These are phyloP conservation scores for Cyaniris semiargus DNA, from an alignment of 2,888 invertebrate species.

Conservation along the genomic window DNA sequence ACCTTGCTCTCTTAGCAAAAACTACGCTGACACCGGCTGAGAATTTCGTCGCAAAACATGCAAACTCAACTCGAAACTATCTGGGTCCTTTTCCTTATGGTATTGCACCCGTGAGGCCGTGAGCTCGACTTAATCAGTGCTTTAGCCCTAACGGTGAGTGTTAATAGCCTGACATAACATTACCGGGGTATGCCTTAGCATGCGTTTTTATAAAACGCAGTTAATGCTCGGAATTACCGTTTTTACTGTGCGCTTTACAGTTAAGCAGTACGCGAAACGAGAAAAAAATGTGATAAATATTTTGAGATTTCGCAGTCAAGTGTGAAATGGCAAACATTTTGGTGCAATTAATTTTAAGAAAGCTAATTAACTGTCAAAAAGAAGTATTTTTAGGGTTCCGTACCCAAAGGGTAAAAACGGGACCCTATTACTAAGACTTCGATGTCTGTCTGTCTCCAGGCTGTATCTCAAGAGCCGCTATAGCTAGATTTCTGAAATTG, in stretches of 20 bases:
- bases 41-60: too few species aligned
- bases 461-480: too few species aligned
- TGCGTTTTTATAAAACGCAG: background rate
- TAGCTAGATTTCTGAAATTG: too few species aligned
- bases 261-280: background rate
- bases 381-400: background rate
- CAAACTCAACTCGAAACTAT: background rate
- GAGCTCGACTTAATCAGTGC: background rate
- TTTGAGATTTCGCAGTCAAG: background rate
- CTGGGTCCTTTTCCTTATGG: background rate
- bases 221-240: constrained; percentile 5
- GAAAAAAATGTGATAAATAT: background rate
- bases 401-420: too few species aligned
- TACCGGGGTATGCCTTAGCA: background rate
- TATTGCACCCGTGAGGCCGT: background rate
- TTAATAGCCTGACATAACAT: constrained; percentile 8
- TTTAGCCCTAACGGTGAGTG: background rate
- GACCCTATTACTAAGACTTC: too few species aligned
- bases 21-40: too few species aligned
- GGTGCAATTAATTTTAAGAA: background rate
- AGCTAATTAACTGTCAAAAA: background rate
- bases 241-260: background rate
- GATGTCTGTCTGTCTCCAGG: too few species aligned
- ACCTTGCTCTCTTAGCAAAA: too few species aligned
- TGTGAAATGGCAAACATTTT: background rate